Evolutionary conservation across 2,113 vertebrate genomes (phyloP).

Genomic region (Pyrgilauda ruficollis): DNA sequence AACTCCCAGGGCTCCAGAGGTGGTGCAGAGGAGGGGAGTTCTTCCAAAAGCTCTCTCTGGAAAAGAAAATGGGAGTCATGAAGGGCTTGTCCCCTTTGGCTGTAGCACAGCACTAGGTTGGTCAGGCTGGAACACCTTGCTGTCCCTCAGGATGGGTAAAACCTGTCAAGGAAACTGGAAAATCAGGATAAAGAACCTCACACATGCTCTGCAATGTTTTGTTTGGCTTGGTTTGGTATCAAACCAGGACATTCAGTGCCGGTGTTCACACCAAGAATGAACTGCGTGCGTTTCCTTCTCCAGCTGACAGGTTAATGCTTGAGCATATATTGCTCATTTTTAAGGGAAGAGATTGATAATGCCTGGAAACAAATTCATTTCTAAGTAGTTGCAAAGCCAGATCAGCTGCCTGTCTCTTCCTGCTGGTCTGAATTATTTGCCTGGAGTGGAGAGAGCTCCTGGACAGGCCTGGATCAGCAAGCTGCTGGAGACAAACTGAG

Average conservation of each 20-base stretch:
- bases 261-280: background rate
- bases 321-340: background rate
- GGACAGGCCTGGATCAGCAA: background rate
- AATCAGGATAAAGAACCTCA: background rate
- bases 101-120: background rate
- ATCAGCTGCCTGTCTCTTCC: background rate
- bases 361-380: background rate
- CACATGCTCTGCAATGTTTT: background rate
- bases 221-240: background rate
- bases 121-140: background rate
- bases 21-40: background rate
- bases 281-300: background rate
- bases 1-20: background rate
- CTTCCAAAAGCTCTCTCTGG: background rate
- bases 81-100: background rate
- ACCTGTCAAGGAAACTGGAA: background rate
- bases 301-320: background rate
- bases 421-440: background rate
- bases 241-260: background rate
- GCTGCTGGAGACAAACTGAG: background rate
- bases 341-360: background rate
- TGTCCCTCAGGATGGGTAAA: background rate
- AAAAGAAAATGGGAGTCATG: background rate
- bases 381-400: background rate
- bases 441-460: background rate